Evolutionary conservation across 2,113 vertebrate species (phyloP), one percentile per base, ranked within the genome.

Genomic region (Callospermophilus lateralis): DNA sequence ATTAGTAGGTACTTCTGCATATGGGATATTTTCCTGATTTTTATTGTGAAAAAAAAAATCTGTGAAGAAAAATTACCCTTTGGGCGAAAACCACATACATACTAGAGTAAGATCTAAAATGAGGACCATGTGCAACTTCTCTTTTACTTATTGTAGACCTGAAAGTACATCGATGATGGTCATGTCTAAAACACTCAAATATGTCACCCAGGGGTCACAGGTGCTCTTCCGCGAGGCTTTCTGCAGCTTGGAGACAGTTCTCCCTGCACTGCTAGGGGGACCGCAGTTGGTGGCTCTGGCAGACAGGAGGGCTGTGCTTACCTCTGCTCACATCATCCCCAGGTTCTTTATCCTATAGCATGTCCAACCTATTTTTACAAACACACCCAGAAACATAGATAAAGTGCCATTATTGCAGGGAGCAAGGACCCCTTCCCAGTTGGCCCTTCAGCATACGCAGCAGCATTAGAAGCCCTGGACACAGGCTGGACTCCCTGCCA

Each of bases 81-180:
- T 45, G 13, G 13, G 48, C 37, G 20, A 28, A n/a, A 72, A 15
- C 30, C 12, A 4, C 61, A n/a, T 55, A 30, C 42, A 11, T 58
- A 1, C 51, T 48, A 1, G 19, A 48, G 51, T 63, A 22, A 22
- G 45, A 8, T 17, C 2, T 68, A 22, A 22, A 53, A 6, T 17
- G 3, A 0, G 2, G 26, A 15, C 11, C 11, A 37, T 1, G 0
- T 7, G 30, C 22, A 20, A 1, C 2, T 76, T n/a, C 32, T 81
- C 2, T 26, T 42, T 77, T 37, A 45, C 22, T 72, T 51, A 74
- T 9, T 10, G 2, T 11, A 3, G 34, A 58, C 55, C 42, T 48
- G 12, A 84, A 81, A 65, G 8, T 24, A 34, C 0, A 24, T 0
- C 61, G 42, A 53, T 0, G 4, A 22, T 4, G 58, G 17, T 7